Conservation (phyloP, 2,888 invertebrate species). For the Ornithoptera priamus region DNA sequence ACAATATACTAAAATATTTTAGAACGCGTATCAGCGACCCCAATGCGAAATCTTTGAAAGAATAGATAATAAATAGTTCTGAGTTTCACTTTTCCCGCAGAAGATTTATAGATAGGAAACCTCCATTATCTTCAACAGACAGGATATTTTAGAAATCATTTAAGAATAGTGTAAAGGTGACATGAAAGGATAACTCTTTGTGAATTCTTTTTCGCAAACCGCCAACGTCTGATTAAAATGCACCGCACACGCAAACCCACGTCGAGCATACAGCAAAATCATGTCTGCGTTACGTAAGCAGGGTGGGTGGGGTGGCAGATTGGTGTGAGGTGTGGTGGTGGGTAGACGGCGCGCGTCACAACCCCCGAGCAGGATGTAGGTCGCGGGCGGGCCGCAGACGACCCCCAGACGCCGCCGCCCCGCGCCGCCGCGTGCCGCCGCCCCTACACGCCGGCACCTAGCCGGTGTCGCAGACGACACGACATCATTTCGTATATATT, state of each 20-base stretch:
- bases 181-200: not conserved
- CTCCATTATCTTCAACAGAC: no score
- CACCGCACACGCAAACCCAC: slow-evolving; percentile 14
- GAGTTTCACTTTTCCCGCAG: no score
- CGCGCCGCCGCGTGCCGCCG: slow-evolving; percentile 43
- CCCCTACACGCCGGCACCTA: slow-evolving; percentile 1
- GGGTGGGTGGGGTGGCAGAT: slow-evolving; percentile 47
- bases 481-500: not conserved
- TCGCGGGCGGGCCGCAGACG: slow-evolving; percentile 74
- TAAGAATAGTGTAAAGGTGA: not conserved
- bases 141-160: no score
- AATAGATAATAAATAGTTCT: no score
- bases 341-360: slow-evolving; percentile 37
- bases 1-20: no score
- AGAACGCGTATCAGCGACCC: no score
- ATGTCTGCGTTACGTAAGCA: slow-evolving; percentile 65
- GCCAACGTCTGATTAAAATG: slow-evolving; percentile 21
- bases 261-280: slow-evolving; percentile 47
- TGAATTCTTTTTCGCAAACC: slow-evolving; percentile 7
- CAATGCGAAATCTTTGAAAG: no score
- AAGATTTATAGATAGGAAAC: no score
- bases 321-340: slow-evolving; percentile 38
- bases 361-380: slow-evolving; percentile 55
- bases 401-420: slow-evolving; percentile 71
- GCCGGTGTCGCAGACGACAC: not conserved